These are phyloP conservation scores for Steromphala cineraria DNA, from an alignment of 2,888 invertebrate genomes.

Conservation along the genomic window DNA sequence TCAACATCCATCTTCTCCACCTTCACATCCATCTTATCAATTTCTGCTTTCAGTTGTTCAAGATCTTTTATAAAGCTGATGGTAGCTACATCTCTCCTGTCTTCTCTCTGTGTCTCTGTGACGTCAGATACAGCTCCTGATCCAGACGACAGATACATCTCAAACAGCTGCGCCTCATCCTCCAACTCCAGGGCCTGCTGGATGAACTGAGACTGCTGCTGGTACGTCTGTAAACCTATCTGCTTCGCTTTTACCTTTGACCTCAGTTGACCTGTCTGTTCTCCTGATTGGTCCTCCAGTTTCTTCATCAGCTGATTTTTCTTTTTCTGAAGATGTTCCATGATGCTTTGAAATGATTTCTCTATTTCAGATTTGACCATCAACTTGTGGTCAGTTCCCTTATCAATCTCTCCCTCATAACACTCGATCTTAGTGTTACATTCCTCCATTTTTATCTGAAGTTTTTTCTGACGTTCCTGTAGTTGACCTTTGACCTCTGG, in stretches of 20 bases:
- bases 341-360: neutral
- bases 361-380: neutral
- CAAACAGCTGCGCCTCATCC: neutral
- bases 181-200: neutral
- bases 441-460: neutral
- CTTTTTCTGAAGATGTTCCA: neutral
- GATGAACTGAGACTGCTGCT: neutral
- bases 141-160: neutral
- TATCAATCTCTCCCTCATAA: neutral
- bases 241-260: neutral
- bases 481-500: neutral
- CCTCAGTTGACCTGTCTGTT: neutral
- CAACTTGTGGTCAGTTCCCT: no score
- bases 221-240: neutral
- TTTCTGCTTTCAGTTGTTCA: neutral
- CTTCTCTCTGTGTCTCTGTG: neutral
- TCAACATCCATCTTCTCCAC: neutral
- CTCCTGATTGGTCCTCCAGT: neutral
- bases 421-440: neutral
- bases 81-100: neutral
- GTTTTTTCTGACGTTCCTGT: neutral
- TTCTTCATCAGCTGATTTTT: neutral
- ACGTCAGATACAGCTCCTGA: neutral
- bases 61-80: neutral
- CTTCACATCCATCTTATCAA: neutral